Evolutionary conservation across 2,888 invertebrate genomes (phyloP).

Genomic region (Ormyrus pomaceus): DNA sequence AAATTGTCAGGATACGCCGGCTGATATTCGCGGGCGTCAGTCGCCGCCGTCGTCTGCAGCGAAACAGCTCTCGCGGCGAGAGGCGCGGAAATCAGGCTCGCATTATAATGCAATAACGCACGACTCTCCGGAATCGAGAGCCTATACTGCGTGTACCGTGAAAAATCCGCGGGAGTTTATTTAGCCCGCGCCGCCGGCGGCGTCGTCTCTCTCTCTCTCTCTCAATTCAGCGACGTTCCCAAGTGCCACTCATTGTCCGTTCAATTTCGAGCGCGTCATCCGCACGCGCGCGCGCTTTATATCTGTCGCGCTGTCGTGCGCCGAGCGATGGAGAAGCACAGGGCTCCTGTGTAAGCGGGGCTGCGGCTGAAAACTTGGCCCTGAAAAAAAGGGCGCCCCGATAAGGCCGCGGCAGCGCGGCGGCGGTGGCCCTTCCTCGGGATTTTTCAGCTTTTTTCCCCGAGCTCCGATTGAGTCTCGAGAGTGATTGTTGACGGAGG

Average conservation of each 20-base stretch:
- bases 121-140: constrained; percentile 14
- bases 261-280: constrained; percentile 48
- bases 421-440: too few relatives aligned
- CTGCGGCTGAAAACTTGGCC: neutral
- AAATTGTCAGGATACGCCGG: too few relatives aligned
- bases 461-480: too few relatives aligned
- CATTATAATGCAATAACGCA: constrained; percentile 36
- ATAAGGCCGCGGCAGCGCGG: neutral
- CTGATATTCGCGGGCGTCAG: neutral
- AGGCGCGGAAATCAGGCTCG: neutral
- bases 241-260: constrained; percentile 46
- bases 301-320: neutral
- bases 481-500: too few relatives aligned
- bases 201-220: neutral
- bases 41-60: neutral
- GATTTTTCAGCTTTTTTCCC: too few relatives aligned
- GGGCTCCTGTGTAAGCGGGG: too few relatives aligned
- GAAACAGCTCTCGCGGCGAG: neutral
- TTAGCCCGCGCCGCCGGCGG: neutral
- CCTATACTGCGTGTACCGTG: neutral
- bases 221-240: constrained; percentile 20
- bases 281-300: constrained; percentile 28
- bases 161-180: constrained; percentile 2
- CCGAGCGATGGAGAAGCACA: neutral
- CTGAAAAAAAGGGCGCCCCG: neutral